phyloP scores from a whole-genome alignment of 2,113 vertebrate genomes.

The Sylvilagus bachmani region DNA sequence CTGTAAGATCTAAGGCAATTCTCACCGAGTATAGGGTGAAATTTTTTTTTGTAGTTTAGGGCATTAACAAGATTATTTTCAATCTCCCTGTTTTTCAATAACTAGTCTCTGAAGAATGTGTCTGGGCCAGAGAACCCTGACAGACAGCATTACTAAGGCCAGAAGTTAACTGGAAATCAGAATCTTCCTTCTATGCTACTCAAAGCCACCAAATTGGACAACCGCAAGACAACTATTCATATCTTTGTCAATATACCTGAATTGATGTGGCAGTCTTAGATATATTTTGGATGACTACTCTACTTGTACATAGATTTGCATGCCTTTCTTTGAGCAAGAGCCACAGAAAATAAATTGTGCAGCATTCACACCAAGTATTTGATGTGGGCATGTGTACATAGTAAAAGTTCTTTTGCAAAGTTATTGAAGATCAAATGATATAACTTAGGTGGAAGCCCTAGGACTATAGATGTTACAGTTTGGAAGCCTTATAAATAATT shows the following conservation, averaged over 20 bases:
- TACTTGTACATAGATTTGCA: background rate
- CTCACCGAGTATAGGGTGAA: background rate
- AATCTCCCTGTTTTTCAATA: conserved; percentile 22
- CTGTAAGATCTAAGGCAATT: conserved; percentile 8
- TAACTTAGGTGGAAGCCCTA: no score
- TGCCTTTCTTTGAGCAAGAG: background rate
- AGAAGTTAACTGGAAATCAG: conserved; percentile 17
- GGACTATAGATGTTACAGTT: no score
- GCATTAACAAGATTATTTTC: conserved; percentile 29
- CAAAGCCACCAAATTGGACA: background rate
- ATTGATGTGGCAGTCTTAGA: background rate
- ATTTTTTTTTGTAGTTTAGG: background rate
- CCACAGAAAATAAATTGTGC: background rate
- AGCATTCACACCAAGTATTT: background rate
- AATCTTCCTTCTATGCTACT: background rate
- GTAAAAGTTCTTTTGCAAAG: no score
- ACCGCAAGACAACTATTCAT: background rate
- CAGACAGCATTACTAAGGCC: background rate
- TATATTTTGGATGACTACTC: background rate
- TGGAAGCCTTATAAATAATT: no score
- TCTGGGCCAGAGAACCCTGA: background rate
- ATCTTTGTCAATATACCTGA: background rate
- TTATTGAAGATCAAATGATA: no score
- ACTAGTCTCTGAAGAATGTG: background rate
- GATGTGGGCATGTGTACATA: background rate